Conservation (phyloP, 2,113 vertebrate species). For the Panthera leo region DNA sequence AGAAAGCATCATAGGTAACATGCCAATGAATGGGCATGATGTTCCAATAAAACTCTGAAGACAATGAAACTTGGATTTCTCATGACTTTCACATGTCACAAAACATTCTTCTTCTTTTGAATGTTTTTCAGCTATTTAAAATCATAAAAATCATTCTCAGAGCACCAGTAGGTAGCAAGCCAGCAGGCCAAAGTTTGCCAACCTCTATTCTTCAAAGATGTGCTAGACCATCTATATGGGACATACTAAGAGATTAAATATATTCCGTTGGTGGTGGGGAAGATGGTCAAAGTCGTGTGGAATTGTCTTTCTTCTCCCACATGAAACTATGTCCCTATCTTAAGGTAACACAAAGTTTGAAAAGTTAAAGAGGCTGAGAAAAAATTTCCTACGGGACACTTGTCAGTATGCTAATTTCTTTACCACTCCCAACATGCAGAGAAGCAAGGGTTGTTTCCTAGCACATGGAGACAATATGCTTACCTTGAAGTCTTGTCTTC, state of each 20-base stretch:
- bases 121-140: background rate
- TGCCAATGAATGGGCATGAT: rapidly evolving
- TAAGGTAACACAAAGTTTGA: background rate
- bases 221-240: background rate
- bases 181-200: background rate
- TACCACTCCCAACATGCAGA: background rate
- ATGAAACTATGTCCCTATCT: background rate
- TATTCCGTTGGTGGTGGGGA: background rate
- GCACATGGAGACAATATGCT: background rate
- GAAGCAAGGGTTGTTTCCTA: background rate
- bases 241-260: background rate
- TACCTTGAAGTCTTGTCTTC: background rate
- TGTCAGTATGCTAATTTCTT: background rate
- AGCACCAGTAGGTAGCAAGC: background rate
- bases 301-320: background rate
- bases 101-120: background rate
- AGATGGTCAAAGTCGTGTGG: background rate
- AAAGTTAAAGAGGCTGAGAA: background rate
- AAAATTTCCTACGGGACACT: background rate
- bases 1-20: background rate
- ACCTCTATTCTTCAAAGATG: background rate
- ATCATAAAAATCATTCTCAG: background rate
- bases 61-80: background rate
- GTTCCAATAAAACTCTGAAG: background rate
- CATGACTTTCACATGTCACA: background rate